Evolutionary conservation across 2,797 vertebrate species (phyloP), one percentile per base, ranked within the genome.

Genomic region (Typhlichthys subterraneus): DNA sequence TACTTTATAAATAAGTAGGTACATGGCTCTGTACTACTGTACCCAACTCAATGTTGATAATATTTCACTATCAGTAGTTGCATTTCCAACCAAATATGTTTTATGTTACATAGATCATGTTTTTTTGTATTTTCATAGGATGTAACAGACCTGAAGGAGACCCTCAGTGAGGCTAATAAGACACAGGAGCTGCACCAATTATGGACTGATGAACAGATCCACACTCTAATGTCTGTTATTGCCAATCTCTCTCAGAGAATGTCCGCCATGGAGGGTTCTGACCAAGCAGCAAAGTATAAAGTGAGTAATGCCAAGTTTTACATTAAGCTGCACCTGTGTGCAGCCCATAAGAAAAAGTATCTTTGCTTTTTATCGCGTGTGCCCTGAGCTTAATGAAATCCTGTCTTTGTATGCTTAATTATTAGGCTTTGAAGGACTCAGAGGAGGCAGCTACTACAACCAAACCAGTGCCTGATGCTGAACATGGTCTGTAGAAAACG

Each of bases 191-290:
- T 82, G 64, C 83, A 81, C 58, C 83, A 82, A 12, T 77, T 77
- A 0, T 89, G 86, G 83, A 81, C 80, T 0, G 70, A 87, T 5
- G 85, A 88, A 54, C 86, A 89, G 77, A 85, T 93, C 67, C 83
- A 87, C 57, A 62, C 70, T 60, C 74, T 93, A 12, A 77, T 88
- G 19, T 83, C 87, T 2, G 70, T 82, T 0, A 79, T 93, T 1
- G 82, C 86, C 51, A 84, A 90, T 53, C 90, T 93, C 57, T 83
- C 80, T 5, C 81, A 83, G 66, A 88, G 88, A 77, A 77, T 93
- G 55, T 79, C 76, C n/a, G 76, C 78, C 1, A 67, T 93, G 50
- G 89, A 93, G 0, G 52, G 73, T 0, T 78, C 85, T 29, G 70
- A 82, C 15, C 51, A 61, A 19, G 58, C 17, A 15, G 14, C 52